Evolutionary conservation across 2,113 vertebrate genomes (phyloP).

Genomic region (Otolemur garnettii): DNA sequence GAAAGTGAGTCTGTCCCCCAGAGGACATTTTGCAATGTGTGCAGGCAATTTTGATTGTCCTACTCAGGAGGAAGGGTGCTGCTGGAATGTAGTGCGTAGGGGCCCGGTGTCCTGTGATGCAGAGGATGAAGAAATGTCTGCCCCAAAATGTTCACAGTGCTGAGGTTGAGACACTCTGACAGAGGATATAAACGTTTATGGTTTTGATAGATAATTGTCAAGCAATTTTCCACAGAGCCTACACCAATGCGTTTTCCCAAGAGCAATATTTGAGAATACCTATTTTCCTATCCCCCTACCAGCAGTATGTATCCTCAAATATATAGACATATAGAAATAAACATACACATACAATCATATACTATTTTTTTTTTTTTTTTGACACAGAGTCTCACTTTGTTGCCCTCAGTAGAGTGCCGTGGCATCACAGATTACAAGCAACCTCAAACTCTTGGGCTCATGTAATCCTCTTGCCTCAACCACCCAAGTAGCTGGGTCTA

Average conservation of each 20-base stretch:
- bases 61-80: not conserved
- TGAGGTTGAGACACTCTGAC: not conserved
- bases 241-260: conserved; percentile 1
- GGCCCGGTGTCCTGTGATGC: not conserved
- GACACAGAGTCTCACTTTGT: too few species aligned
- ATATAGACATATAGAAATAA: not conserved
- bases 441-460: too few species aligned
- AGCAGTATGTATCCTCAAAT: not conserved
- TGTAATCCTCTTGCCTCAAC: too few species aligned
- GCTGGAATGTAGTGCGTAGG: not conserved
- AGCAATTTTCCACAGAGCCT: not conserved
- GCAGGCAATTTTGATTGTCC: not conserved
- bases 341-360: not conserved
- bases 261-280: not conserved
- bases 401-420: too few species aligned
- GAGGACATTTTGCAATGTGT: not conserved
- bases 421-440: too few species aligned
- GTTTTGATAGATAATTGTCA: not conserved
- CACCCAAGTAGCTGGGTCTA: too few species aligned
- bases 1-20: not conserved
- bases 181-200: not conserved
- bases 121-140: not conserved
- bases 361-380: too few species aligned
- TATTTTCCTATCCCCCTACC: not conserved
- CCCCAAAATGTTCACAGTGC: not conserved